phyloP scores from a whole-genome alignment of 2,888 invertebrate species.

The Cremastinae sp. region DNA sequence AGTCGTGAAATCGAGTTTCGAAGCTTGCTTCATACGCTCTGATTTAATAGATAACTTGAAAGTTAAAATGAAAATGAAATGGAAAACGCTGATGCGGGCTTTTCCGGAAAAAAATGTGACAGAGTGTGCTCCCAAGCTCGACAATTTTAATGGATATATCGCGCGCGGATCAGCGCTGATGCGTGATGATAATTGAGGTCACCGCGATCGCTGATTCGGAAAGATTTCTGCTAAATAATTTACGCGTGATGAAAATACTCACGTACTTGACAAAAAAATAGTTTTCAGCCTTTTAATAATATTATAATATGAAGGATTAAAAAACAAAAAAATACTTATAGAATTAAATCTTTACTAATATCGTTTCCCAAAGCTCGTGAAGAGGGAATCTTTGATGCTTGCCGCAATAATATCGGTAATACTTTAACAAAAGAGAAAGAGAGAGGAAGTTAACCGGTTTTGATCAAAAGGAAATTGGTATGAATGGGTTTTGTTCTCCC shows the following conservation, averaged over 20 bases:
- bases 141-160: conserved; percentile 25
- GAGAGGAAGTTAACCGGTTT: conserved; percentile 54
- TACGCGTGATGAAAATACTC: conserved; percentile 23
- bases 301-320: neutral
- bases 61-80: conserved; percentile 1
- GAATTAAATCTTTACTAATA: too few relatives aligned
- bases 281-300: too few relatives aligned
- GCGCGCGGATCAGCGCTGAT: conserved; percentile 20
- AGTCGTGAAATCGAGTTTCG: neutral
- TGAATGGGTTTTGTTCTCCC: conserved; percentile 41
- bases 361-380: too few relatives aligned
- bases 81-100: conserved; percentile 5
- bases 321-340: neutral
- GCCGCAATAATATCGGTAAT: conserved; percentile 8
- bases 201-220: conserved; percentile 20
- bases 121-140: neutral
- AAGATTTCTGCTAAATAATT: conserved; percentile 20
- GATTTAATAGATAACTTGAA: neutral
- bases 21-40: neutral
- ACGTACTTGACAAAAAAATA: neutral
- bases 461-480: conserved; percentile 36
- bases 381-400: too few relatives aligned
- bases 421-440: neutral
- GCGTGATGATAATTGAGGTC: conserved; percentile 28
- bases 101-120: neutral